Evolutionary conservation across 2,113 vertebrate species (phyloP), one percentile per base, ranked within the genome.

Genomic region (Motacilla tschutschensis): DNA sequence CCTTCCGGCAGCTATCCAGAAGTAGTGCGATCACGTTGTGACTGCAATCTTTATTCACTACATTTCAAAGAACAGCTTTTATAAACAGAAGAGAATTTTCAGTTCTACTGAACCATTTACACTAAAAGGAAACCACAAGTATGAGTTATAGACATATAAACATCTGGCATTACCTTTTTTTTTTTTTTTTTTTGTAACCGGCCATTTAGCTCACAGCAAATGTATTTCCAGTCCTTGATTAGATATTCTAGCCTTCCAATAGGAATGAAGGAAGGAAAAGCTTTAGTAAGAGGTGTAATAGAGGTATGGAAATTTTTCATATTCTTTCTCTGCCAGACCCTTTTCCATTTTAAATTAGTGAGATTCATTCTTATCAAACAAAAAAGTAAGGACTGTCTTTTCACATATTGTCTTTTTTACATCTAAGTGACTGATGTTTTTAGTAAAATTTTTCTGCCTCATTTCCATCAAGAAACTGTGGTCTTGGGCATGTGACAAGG

Each of bases 1-100:
- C 60, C 65, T 83, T 77, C 79, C 80, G 83, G 51, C 51, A 76
- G 33, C 24, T 74, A 10, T 65, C 47, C 64, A 88, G 66, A 81
- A 46, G 28, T 10, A 14, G 18, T 26, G 3, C 0, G 1, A 21
- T 41, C 29, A 10, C 2, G 2, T 15, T 1, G 1, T 63, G 67
- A 36, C 40, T 38, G 17, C 26, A 77, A 0, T 58, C 24, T 13
- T 64, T 59, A 40, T 72, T 74, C 44, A 26, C 20, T 79, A 6
- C 31, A 22, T 55, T 80, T 71, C 54, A 66, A 75, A 83, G 28
- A 78, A 44, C 33, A 81, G 36, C 24, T 85, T 85, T 59, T 63
- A 47, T 36, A 53, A 85, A 74, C 14, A 3, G 28, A 77, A 74
- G 36, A 57, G 60, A 15, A 51, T 74, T 71, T 93, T 66, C 57